Conservation (phyloP, 1,140 invertebrate genomes). For the Gyrodactylus salaris region DNA sequence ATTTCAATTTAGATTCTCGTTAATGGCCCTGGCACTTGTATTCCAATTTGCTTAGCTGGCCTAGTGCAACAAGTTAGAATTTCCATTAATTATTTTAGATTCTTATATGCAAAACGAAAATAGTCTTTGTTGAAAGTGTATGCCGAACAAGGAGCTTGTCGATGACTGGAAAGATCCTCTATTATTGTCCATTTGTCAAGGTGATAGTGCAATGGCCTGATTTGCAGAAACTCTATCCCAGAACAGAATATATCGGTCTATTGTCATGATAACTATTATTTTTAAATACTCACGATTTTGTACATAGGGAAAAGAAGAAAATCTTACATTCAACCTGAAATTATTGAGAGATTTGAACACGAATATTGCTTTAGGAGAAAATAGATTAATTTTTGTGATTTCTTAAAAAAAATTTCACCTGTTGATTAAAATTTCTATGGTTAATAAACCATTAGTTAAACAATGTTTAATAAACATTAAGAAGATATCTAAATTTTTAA, state of each 20-base stretch:
- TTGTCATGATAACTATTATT: too few relatives aligned
- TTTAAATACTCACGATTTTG: too few relatives aligned
- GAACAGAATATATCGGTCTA: conserved; percentile 20
- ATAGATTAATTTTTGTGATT: too few relatives aligned
- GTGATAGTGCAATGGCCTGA: conserved; percentile 62
- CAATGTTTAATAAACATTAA: too few relatives aligned
- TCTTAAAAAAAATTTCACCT: too few relatives aligned
- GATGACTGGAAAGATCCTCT: conserved; percentile 47
- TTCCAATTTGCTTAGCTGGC: conserved; percentile 42
- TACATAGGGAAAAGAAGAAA: too few relatives aligned
- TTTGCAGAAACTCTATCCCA: conserved; percentile 26
- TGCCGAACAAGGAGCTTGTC: conserved; percentile 59
- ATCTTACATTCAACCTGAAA: too few relatives aligned
- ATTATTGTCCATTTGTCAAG: conserved; percentile 37
- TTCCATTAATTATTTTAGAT: conserved; percentile 3
- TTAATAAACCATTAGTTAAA: too few relatives aligned
- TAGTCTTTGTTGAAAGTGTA: conserved; percentile 67
- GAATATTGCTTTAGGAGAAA: too few relatives aligned
- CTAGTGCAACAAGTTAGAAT: conserved; percentile 24
- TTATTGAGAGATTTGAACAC: too few relatives aligned
- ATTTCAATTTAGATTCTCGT: conserved; percentile 17
- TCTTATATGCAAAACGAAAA: conserved; percentile 23
- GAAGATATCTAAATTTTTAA: too few relatives aligned
- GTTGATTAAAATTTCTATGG: too few relatives aligned
- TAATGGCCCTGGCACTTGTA: conserved; percentile 76